Base-by-base conservation (phyloP, 2,797 vertebrate genomes). In the Echiichthys vipera region DNA sequence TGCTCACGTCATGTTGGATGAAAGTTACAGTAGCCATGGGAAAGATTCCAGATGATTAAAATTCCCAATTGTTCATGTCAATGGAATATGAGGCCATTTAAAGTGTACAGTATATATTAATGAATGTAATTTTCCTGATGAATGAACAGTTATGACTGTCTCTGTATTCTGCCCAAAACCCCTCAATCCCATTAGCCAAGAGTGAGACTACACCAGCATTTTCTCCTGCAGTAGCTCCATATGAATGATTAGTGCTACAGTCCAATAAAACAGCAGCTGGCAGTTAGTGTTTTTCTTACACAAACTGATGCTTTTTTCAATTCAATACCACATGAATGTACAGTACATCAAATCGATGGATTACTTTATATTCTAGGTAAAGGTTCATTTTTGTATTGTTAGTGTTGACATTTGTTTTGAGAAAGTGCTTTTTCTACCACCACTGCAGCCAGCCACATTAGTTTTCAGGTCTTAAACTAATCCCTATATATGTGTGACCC, bases 401-500 rank as follows among this genome's bases (percentile, higher is more conserved):
- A 8, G 29, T 8, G 20, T 51, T 49, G 12, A 29, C 24, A 7
- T 29, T 46, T 47, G 43, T 47, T 30, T 47, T 8, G 30, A 47
- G 30, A 47, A n/a, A n/a, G n/a, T n/a, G n/a, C n/a, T n/a, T n/a
- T n/a, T 18, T 45, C 14, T 32, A 17, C 10, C 22, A 20, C 17
- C 12, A 3, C n/a, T 56, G 43, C 34, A 24, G n/a, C n/a, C n/a
- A n/a, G 29, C 20, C 22, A 50, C 50, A 37, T 27, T 27, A 3
- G 11, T 18, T 45, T 18, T 12, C 32, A 34, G 29, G 24, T 27
- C 29, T 69, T 37, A 20, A 4, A 42, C 7, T 53, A 22, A 39
- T 30, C 14, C 20, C n/a, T 77, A 55, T 49, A 32, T 59, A 42
- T 30, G 50, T 58, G 63, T 56, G 57, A 22, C 2, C 27, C 30